Evolutionary conservation across 2,888 invertebrate species (phyloP).

Genomic region (Orthonychiurus folsomi): DNA sequence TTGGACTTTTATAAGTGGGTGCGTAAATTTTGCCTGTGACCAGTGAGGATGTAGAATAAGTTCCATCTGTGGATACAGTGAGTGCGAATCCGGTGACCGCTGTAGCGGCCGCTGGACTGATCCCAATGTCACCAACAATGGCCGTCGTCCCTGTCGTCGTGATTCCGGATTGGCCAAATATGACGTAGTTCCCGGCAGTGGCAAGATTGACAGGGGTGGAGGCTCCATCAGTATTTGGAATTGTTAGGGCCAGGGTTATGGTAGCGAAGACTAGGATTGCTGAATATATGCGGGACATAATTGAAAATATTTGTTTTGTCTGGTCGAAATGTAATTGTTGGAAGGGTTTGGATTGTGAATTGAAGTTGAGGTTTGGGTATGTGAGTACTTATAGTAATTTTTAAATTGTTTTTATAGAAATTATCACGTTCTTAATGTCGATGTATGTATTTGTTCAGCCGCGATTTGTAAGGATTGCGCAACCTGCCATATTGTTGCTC

Average conservation of each 20-base stretch:
- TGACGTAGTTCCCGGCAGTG: conserved; percentile 12
- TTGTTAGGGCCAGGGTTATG: neutral
- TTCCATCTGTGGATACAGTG: conserved; percentile 3
- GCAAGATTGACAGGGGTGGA: conserved; percentile 12
- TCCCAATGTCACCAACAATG: conserved; percentile 12
- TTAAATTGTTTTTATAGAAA: too few species aligned
- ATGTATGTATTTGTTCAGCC: too few species aligned
- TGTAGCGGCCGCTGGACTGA: conserved; percentile 12
- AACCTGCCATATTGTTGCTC: too few species aligned
- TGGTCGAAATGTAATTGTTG: too few species aligned
- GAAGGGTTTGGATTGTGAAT: too few species aligned
- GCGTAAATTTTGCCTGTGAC: conserved; percentile 15
- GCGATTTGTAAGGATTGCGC: too few species aligned
- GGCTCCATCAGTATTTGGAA: neutral
- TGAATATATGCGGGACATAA: too few species aligned
- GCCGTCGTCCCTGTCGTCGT: conserved; percentile 13
- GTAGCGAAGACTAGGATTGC: too few species aligned
- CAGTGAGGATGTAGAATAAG: conserved; percentile 11
- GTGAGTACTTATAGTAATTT: too few species aligned
- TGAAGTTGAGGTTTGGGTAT: too few species aligned
- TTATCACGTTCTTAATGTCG: too few species aligned
- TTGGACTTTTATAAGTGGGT: conserved; percentile 11
- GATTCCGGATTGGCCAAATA: conserved; percentile 12
- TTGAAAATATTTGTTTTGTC: too few species aligned
- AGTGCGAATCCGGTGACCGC: conserved; percentile 14